Evolutionary conservation across 2,888 invertebrate species (phyloP).

Genomic region (Horisme vitalbata): DNA sequence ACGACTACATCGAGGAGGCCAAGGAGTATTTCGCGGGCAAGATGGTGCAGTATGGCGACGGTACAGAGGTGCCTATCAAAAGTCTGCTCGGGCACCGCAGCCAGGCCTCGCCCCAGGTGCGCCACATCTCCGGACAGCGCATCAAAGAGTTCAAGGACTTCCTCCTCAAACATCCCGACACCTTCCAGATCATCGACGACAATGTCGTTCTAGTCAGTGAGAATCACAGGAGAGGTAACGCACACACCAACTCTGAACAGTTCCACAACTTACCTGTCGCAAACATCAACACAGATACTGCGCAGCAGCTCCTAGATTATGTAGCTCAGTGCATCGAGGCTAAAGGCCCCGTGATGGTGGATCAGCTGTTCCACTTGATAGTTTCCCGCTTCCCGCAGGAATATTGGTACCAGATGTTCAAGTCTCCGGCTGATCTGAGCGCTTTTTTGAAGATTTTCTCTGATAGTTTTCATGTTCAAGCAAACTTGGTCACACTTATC

Average conservation of each 20-base stretch:
- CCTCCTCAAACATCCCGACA: conserved; percentile 90
- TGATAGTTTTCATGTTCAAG: conserved; percentile 96
- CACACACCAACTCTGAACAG: conserved; percentile 85
- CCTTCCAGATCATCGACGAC: conserved; percentile 93
- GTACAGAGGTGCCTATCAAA: conserved; percentile 98
- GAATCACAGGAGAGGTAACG: conserved; percentile 86
- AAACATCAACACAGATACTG: conserved; percentile 91
- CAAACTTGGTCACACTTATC: conserved; percentile 93
- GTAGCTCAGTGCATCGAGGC: conserved; percentile 91
- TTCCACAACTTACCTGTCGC: conserved; percentile 88
- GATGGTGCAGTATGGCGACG: conserved; percentile 96
- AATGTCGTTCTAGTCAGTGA: conserved; percentile 90
- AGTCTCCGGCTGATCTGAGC: conserved; percentile 93
- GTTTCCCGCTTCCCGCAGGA: conserved; percentile 89
- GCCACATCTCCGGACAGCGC: conserved; percentile 97
- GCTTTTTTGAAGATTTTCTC: conserved; percentile 96
- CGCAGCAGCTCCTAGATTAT: conserved; percentile 92
- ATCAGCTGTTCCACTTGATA: conserved; percentile 92
- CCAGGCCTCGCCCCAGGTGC: conserved; percentile 97
- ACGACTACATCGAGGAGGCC: conserved; percentile 97
- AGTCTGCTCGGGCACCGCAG: conserved; percentile 98
- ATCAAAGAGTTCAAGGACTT: conserved; percentile 97
- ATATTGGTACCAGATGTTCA: conserved; percentile 93
- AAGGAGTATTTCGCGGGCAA: conserved; percentile 98
- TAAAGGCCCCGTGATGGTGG: conserved; percentile 92